Evolutionary conservation across 2,797 vertebrate species (phyloP), one percentile per base, ranked within the genome.

Genomic region (Euphonia xanthogaster): DNA sequence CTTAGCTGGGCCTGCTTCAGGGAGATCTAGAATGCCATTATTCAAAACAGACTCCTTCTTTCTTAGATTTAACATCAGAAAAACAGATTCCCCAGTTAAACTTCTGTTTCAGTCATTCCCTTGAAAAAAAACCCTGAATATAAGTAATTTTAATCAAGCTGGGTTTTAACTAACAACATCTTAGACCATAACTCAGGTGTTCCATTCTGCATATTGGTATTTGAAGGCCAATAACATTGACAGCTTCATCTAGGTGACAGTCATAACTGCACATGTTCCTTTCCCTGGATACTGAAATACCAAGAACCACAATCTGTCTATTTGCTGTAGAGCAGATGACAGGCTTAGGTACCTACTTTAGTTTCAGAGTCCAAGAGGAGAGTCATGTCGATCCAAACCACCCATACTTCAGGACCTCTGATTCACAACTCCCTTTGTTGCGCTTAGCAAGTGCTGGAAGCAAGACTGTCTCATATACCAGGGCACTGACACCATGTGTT

Each of bases 21-120:
- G 7, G 15, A 88, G 7, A 5, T 83, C 48, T 65, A 37, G 19
- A 83, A 67, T 0, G 1, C 6, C 0, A 0, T 82, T 77, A 51
- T 39, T 20, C 28, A 51, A 70, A 80, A 42, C 3, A 65, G 13
- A 33, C 9, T 6, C 31, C 19, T 66, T 57, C 10, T 48, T 65
- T 24, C 6, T 73, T 55, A 66, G 28, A 51, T 48, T 10, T 6
- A 62, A 14, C 12, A 22, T 9, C 6, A 40, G 14, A 44, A 63
- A 85, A 65, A 3, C 24, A 76, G 53, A 51, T 70, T 86, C 3
- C 12, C 4, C 3, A 14, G 20, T n/a, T 54, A 50, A 9, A 27
- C 30, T 53, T 48, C 30, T 57, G 4, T 54, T 90, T 76, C n/a
- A 21, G 33, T 66, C 12, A 72, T 44, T 70, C 21, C 28, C 30